These are phyloP conservation scores for Agonopterix arenella DNA, from an alignment of 2,888 invertebrate species.

Conservation along the genomic window DNA sequence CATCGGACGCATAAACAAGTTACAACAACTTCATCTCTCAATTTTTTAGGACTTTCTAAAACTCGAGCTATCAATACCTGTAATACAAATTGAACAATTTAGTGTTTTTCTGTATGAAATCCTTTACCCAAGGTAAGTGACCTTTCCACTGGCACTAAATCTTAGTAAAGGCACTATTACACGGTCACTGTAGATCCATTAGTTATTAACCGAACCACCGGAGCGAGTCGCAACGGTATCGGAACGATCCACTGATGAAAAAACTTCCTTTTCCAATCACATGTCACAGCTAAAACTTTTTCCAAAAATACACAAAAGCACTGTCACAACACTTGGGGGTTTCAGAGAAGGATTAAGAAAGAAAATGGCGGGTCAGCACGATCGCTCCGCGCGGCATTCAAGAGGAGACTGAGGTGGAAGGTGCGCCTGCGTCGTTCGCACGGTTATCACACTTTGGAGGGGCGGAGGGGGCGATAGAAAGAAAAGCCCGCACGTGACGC, in stretches of 20 bases:
- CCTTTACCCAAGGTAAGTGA: slow-evolving; percentile 57
- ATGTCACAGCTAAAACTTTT: too few species aligned
- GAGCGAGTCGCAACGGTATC: slow-evolving; percentile 68
- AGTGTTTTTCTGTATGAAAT: too few species aligned
- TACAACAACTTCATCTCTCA: too few species aligned
- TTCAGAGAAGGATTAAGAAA: slow-evolving; percentile 14
- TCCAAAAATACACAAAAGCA: slow-evolving; percentile 11
- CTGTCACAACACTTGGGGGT: slow-evolving; percentile 37
- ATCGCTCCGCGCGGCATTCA: slow-evolving; percentile 35
- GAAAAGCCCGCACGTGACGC: slow-evolving; percentile 66
- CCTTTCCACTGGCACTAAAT: slow-evolving; percentile 64
- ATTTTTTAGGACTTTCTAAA: too few species aligned
- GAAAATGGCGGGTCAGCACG: slow-evolving; percentile 26
- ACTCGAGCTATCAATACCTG: too few species aligned
- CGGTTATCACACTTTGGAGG: slow-evolving; percentile 68
- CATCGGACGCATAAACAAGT: neutral
- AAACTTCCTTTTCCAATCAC: neutral
- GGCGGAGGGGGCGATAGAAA: slow-evolving; percentile 49
- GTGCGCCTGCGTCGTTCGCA: slow-evolving; percentile 58
- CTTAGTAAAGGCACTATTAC: slow-evolving; percentile 63
- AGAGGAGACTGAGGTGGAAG: slow-evolving; percentile 53
- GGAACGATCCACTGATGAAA: slow-evolving; percentile 14
- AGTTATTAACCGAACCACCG: slow-evolving; percentile 67
- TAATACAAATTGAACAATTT: too few species aligned
- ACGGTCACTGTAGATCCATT: slow-evolving; percentile 60